Evolutionary conservation across 2,888 invertebrate genomes (phyloP).

Genomic region (Tanytarsus gracilentus): DNA sequence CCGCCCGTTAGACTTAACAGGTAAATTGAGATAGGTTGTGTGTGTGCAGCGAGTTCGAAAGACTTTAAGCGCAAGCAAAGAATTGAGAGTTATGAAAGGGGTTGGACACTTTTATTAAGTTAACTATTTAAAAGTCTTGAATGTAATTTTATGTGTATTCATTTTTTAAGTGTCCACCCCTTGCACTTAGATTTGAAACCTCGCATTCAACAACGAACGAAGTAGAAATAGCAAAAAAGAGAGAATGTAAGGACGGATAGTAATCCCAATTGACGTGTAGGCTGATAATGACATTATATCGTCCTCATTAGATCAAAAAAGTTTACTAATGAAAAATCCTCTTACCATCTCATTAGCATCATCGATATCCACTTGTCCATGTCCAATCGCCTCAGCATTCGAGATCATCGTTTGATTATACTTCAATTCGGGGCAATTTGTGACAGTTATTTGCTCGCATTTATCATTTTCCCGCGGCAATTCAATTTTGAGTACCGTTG

Average conservation of each 20-base stretch:
- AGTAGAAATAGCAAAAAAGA: neutral
- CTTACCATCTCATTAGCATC: conserved; percentile 26
- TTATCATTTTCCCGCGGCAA: neutral
- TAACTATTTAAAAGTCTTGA: too few species aligned
- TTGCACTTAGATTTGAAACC: too few species aligned
- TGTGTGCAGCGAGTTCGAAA: too few species aligned
- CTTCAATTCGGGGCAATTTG: conserved; percentile 14
- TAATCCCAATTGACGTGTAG: conserved; percentile 19
- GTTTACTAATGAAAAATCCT: neutral
- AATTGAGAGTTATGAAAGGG: neutral
- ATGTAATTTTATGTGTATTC: too few species aligned
- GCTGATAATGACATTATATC: neutral
- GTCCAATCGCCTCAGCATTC: neutral
- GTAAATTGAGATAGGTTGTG: conserved; percentile 22
- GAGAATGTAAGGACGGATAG: neutral
- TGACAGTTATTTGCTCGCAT: conserved; percentile 6
- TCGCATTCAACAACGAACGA: neutral
- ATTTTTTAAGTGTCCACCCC: too few species aligned
- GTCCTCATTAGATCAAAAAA: conserved; percentile 1
- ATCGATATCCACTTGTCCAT: conserved; percentile 17
- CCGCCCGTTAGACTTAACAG: conserved; percentile 5
- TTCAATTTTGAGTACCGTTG: neutral
- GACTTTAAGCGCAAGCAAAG: neutral
- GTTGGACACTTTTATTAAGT: neutral
- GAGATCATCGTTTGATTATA: conserved; percentile 16